These are phyloP conservation scores for Cancer borealis DNA, from an alignment of 2,888 invertebrate species.

Conservation along the genomic window DNA sequence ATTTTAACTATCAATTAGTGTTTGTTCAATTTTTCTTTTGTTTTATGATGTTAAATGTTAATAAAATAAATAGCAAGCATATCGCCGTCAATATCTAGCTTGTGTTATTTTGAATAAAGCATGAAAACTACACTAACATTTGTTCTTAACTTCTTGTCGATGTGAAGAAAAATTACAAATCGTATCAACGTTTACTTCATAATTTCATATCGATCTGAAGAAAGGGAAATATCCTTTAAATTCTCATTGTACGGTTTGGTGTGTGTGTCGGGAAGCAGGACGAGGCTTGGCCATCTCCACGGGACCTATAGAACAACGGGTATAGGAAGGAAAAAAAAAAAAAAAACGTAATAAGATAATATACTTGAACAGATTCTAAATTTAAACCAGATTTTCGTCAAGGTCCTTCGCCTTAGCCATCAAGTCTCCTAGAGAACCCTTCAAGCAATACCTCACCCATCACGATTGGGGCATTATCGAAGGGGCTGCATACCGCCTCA, in stretches of 20 bases:
- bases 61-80: neutral
- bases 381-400: constrained; percentile 34
- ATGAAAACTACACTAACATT: neutral
- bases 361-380: constrained; percentile 28
- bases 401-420: neutral
- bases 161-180: neutral
- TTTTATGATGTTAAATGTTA: neutral
- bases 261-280: neutral
- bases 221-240: neutral
- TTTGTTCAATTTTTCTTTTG: neutral
- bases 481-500: neutral
- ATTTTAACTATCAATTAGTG: neutral
- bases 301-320: neutral
- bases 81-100: neutral
- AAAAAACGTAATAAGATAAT: neutral
- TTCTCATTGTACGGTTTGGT: neutral
- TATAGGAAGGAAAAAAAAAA: neutral
- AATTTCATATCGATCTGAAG: neutral
- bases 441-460: neutral
- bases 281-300: neutral
- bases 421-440: neutral
- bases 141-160: neutral
- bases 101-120: neutral
- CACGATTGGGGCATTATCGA: constrained; percentile 4
- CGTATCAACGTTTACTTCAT: neutral